phyloP scores from a whole-genome alignment of 2,797 vertebrate species.

The Poecilia gillii region DNA sequence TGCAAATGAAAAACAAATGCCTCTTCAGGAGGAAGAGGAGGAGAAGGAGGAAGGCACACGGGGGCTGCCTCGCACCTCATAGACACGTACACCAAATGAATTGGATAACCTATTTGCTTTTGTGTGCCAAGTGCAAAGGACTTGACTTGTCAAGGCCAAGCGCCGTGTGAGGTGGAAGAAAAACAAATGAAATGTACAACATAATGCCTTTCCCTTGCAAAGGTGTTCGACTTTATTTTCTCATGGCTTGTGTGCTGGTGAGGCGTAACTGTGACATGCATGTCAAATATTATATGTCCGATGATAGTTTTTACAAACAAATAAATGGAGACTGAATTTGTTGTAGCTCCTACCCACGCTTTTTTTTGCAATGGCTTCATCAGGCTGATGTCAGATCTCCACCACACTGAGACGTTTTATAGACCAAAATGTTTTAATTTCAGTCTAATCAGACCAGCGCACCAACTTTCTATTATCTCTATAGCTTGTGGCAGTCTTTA shows the following conservation, averaged over 20 bases:
- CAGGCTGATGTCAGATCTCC: not conserved
- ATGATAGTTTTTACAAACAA: not conserved
- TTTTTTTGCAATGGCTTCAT: not conserved
- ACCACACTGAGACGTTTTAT: not conserved
- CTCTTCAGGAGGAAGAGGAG: conserved; percentile 67
- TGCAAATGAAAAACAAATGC: conserved; percentile 89
- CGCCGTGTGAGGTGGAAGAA: conserved; percentile 37
- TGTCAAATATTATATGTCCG: not conserved
- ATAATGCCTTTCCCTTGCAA: not conserved
- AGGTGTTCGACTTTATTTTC: not conserved
- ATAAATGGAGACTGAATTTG: not conserved
- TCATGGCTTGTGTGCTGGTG: not conserved
- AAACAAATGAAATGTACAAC: conserved; percentile 39
- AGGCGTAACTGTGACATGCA: not conserved
- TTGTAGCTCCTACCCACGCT: not conserved
- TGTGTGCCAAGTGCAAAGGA: conserved; percentile 60
- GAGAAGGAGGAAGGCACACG: conserved; percentile 38
- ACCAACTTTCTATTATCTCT: not conserved
- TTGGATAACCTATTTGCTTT: conserved; percentile 79
- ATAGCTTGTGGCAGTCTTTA: not conserved
- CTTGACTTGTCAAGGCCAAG: conserved; percentile 54
- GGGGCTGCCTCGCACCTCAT: conserved; percentile 77
- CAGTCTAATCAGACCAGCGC: not conserved
- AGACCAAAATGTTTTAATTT: not conserved
- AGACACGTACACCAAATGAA: conserved; percentile 80